A percentile compares a stretch with the other conserved stretches of the same genome.
Conservation (phyloP, 2,888 invertebrate species). For the Blastobasis adustella region DNA sequence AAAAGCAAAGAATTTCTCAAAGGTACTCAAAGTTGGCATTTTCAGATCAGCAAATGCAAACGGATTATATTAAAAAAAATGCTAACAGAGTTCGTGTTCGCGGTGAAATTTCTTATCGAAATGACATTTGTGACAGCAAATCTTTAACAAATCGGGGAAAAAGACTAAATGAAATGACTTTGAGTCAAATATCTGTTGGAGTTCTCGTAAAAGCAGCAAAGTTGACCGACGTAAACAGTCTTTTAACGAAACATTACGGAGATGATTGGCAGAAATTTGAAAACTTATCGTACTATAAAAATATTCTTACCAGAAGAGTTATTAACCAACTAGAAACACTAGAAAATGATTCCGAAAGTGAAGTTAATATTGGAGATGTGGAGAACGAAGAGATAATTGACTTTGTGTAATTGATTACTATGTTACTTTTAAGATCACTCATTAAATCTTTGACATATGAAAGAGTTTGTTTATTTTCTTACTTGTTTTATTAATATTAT, state of each 20-base stretch:
- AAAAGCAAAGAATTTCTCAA: too few relatives aligned
- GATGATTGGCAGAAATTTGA: slow-evolving; percentile 1
- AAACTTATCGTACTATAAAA: slow-evolving; percentile 2
- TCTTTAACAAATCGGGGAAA: background rate
- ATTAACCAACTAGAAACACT: slow-evolving; percentile 19
- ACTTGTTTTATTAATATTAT: too few relatives aligned
- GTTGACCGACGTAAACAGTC: slow-evolving; percentile 2
- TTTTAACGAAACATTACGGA: slow-evolving; percentile 4
- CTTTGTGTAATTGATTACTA: too few relatives aligned
- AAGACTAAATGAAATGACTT: slow-evolving; percentile 1
- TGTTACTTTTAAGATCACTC: too few relatives aligned
- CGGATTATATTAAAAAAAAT: slow-evolving; percentile 3
- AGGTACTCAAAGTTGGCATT: background rate
- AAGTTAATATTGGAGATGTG: slow-evolving; percentile 12
- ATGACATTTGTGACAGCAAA: slow-evolving; percentile 2
- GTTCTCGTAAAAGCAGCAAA: background rate
- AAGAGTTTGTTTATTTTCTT: too few relatives aligned
- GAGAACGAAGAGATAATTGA: too few relatives aligned
- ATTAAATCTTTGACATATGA: too few relatives aligned
- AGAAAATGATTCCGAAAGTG: slow-evolving; percentile 37
- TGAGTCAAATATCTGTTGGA: background rate
- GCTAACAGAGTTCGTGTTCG: slow-evolving; percentile 1
- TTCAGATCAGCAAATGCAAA: slow-evolving; percentile 1
- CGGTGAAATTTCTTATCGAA: slow-evolving; percentile 5
- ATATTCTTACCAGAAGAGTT: background rate